Base-by-base conservation (phyloP, 2,797 vertebrate genomes). In the Dermochelys coriacea region DNA sequence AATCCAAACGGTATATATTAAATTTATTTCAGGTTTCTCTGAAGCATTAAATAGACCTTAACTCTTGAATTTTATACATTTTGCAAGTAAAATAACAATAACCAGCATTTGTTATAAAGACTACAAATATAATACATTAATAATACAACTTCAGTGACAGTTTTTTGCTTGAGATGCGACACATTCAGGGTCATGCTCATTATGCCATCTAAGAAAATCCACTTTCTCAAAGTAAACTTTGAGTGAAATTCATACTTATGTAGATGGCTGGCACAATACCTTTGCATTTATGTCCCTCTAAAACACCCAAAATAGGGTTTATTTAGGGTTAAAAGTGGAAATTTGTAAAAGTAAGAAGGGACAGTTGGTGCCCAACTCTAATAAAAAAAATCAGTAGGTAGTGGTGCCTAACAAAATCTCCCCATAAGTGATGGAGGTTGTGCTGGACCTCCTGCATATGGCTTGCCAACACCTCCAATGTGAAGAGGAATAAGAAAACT, bases 1-100 rank as follows among this genome's bases (percentile, higher is more conserved):
- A 86, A 25, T 7, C 21, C 5, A 6, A 11, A 3, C 0, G 0
- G n/a, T 1, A 1, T 1, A 1, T 6, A 3, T 11, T 3, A 64
- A 57, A 3, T 21, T 59, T 75, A 51, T 3, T 90, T 89, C 37
- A 71, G 29, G 16, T 15, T 91, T 59, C 27, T 64, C 29, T 91
- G 68, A 88, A 83, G 37, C 41, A 29, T 74, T 78, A 64, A 57
- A 10, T 45, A 59, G 34, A 34, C 25, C 15, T 90, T 52, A 25
- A 8, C 14, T 41, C 85, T 51, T 82, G 29, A 1, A 1, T 82
- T 93, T 89, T 84, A 6, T 34, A 25, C 3, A 1, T 80, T 59
- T 89, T n/a, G 1, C 12, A 15, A 8, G 8, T 57, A 3, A 85
- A 78, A 41, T 85, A 51, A 12, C 8, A 1, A 31, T 90, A 87